Evolutionary conservation across 2,888 invertebrate species (phyloP).

Genomic region (Epinotia brunnichana): DNA sequence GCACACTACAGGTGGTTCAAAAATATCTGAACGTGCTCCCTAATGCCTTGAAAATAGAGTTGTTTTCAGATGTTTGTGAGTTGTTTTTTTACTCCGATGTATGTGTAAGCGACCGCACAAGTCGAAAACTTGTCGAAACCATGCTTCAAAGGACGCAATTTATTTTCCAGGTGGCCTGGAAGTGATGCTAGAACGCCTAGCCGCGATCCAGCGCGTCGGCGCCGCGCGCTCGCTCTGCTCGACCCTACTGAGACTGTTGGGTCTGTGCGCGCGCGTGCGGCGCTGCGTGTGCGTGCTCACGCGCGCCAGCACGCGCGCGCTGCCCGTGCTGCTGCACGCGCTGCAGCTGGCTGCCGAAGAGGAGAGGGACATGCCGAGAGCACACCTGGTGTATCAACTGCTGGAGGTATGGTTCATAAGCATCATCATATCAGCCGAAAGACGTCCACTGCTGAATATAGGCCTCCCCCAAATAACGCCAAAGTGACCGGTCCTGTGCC

Average conservation of each 20-base stretch:
- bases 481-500: no score
- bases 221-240: conserved; percentile 93
- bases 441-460: no score
- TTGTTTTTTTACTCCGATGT: no score
- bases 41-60: no score
- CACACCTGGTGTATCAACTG: conserved; percentile 94
- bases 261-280: conserved; percentile 94
- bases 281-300: conserved; percentile 95
- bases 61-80: no score
- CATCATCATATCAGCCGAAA: no score
- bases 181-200: conserved; percentile 92
- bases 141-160: no score
- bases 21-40: no score
- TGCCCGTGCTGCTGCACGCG: conserved; percentile 92
- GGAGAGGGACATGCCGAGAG: conserved; percentile 87
- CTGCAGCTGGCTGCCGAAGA: conserved; percentile 86
- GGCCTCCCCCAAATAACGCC: no score
- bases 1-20: no score
- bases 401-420: conserved; percentile 88
- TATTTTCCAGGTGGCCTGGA: conserved; percentile 82
- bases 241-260: conserved; percentile 94
- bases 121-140: no score
- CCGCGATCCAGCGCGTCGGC: conserved; percentile 93
- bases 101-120: no score
- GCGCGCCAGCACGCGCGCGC: conserved; percentile 91